Percentiles rank a stretch among this genome's conserved stretches.
phyloP scores from a whole-genome alignment of 2,888 invertebrate species.

The Drosophila buzzatii region DNA sequence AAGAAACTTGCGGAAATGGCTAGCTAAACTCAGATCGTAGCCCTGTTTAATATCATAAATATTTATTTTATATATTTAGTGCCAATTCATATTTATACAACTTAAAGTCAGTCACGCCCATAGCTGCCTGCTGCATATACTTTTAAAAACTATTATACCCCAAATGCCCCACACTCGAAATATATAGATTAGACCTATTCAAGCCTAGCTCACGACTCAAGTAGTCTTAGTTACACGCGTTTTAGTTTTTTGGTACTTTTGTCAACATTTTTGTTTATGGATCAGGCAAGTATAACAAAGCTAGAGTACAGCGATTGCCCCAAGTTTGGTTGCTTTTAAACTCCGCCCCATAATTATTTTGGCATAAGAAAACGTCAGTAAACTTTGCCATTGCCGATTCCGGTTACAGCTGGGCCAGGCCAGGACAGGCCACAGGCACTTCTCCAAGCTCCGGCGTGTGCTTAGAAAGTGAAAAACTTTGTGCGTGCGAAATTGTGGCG shows the following conservation, averaged over 20 bases:
- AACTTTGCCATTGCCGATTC: slow-evolving; percentile 62
- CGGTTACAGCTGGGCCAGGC: slow-evolving; percentile 63
- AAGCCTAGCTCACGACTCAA: slow-evolving; percentile 21
- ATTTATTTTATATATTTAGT: no score
- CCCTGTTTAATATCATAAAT: no score
- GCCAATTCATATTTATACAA: no score
- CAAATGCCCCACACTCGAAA: no score
- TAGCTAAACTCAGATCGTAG: no score
- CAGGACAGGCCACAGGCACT: slow-evolving; percentile 31
- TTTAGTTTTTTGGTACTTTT: slow-evolving; percentile 27
- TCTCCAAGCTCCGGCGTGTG: slow-evolving; percentile 32
- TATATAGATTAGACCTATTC: not conserved
- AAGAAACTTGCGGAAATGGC: no score
- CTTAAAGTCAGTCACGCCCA: no score
- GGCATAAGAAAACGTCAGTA: slow-evolving; percentile 73
- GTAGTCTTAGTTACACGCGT: slow-evolving; percentile 5
- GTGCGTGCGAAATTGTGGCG: slow-evolving; percentile 77
- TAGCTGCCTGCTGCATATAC: no score
- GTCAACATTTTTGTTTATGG: slow-evolving; percentile 28
- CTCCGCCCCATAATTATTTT: slow-evolving; percentile 66
- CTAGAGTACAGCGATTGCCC: slow-evolving; percentile 42
- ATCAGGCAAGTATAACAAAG: slow-evolving; percentile 53
- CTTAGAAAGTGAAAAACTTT: slow-evolving; percentile 71
- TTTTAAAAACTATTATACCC: no score
- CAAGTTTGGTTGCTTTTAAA: slow-evolving; percentile 28